A percentile compares a stretch with the other conserved stretches of the same genome.
These are phyloP conservation scores for Toxotes chatareus DNA, from an alignment of 2,113 vertebrate genomes.

Conservation along the genomic window DNA sequence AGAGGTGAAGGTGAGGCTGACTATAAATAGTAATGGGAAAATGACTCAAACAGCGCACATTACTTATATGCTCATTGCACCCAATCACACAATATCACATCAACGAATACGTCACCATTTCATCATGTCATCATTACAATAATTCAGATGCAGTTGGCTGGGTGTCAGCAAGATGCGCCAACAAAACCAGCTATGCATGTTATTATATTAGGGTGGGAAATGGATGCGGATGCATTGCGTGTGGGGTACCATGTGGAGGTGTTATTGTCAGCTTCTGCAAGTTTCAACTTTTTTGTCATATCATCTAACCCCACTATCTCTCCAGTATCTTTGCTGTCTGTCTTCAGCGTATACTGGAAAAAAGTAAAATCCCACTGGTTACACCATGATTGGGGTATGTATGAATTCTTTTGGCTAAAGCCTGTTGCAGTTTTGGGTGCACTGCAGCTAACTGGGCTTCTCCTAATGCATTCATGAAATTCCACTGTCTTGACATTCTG, in stretches of 20 bases:
- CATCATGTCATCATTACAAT: constrained; percentile 19
- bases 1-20: constrained; percentile 52
- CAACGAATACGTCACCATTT: constrained; percentile 10
- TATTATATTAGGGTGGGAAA: constrained; percentile 28
- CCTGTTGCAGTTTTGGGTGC: constrained; percentile 30
- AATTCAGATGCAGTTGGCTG: constrained; percentile 31
- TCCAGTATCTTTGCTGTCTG: constrained; percentile 12
- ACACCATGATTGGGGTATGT: background rate
- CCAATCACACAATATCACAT: constrained; percentile 15
- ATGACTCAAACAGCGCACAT: constrained; percentile 32
- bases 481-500: constrained; percentile 55
- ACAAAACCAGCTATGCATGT: constrained; percentile 18
- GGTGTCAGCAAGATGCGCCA: constrained; percentile 7
- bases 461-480: constrained; percentile 66
- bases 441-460: constrained; percentile 45
- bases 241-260: constrained; percentile 25
- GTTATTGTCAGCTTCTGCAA: constrained; percentile 36
- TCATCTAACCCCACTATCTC: constrained; percentile 10
- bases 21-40: constrained; percentile 54
- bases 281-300: constrained; percentile 31
- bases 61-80: constrained; percentile 39
- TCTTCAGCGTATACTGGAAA: constrained; percentile 29
- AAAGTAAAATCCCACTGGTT: constrained; percentile 8
- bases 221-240: constrained; percentile 6
- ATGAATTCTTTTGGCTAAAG: background rate